Conservation (phyloP, 1,140 invertebrate species). For the Araneus ventricosus region DNA sequence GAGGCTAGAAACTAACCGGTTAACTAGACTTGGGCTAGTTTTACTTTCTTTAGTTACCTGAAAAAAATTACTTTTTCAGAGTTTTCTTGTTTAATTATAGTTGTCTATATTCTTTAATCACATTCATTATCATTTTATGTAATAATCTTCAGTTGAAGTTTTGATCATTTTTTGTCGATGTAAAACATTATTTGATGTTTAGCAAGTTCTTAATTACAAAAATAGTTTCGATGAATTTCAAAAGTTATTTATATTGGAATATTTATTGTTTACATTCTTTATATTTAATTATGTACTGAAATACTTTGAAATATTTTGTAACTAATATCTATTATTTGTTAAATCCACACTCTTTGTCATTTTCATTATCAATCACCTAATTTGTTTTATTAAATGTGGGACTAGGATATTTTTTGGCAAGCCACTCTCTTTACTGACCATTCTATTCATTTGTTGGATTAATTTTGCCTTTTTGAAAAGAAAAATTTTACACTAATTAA, state of each 20-base stretch:
- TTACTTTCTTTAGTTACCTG: neutral
- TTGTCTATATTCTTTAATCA: neutral
- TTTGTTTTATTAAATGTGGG: no score
- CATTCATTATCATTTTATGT: neutral
- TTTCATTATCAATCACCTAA: no score
- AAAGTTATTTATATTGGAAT: neutral
- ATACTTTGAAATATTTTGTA: no score
- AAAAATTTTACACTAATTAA: no score
- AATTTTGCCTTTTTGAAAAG: no score
- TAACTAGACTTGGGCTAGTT: neutral
- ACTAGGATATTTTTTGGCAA: no score
- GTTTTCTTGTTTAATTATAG: neutral
- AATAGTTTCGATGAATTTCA: neutral
- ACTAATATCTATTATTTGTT: no score
- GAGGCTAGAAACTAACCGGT: neutral
- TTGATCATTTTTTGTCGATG: neutral
- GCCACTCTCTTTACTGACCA: no score
- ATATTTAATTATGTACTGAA: neutral
- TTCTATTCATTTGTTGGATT: no score
- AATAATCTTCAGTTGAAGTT: neutral
- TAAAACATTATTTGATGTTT: neutral
- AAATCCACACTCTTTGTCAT: no score
- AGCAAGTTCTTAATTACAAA: neutral
- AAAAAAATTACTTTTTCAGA: neutral
- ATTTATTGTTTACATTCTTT: neutral